Conservation (phyloP, 2,888 invertebrate genomes). For the Brachyopa scutellaris region DNA sequence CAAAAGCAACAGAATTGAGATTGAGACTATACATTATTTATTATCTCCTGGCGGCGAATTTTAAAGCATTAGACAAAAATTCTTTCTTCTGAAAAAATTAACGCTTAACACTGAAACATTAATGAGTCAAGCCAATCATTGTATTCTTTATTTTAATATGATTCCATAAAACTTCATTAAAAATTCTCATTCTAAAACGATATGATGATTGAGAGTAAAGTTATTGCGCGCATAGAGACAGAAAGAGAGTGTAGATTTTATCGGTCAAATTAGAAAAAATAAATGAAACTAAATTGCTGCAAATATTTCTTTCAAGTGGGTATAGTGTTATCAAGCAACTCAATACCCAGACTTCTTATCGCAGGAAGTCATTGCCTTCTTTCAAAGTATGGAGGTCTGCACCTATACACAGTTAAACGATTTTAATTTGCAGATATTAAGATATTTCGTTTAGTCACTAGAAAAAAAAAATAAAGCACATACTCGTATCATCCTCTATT, state of each 20-base stretch:
- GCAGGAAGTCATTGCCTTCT: constrained; percentile 44
- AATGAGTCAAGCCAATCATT: constrained; percentile 7
- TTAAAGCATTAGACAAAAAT: constrained; percentile 34
- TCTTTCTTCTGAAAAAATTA: neutral
- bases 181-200: neutral
- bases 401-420: neutral
- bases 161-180: constrained; percentile 24
- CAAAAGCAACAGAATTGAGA: too few relatives aligned
- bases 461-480: constrained; percentile 13
- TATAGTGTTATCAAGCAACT: constrained; percentile 16
- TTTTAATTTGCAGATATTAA: neutral
- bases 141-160: constrained; percentile 8
- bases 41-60: constrained; percentile 23
- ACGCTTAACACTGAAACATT: neutral
- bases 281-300: neutral
- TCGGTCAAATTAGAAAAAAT: too few relatives aligned
- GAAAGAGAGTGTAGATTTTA: neutral
- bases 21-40: constrained; percentile 20
- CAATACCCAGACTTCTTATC: constrained; percentile 26
- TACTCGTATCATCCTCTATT: constrained; percentile 31
- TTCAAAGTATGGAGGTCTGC: neutral
- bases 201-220: constrained; percentile 10
- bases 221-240: constrained; percentile 4
- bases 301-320: neutral
- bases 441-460: neutral